phyloP scores from a whole-genome alignment of 2,888 invertebrate species.

The Parnassius orleans region DNA sequence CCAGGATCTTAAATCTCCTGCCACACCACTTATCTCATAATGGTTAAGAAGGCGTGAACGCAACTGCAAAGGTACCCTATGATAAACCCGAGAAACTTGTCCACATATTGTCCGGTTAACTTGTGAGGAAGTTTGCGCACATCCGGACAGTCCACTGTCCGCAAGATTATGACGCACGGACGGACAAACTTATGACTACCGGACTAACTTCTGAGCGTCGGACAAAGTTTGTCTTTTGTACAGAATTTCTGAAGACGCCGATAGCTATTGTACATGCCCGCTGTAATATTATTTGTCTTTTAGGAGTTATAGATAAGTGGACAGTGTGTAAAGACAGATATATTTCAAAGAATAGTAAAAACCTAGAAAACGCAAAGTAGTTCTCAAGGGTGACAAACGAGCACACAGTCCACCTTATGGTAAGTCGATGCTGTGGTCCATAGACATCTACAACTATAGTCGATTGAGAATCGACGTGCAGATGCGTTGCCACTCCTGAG shows the following conservation, averaged over 20 bases:
- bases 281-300: background rate
- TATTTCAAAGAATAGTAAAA: background rate
- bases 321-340: background rate
- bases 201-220: constrained; percentile 5
- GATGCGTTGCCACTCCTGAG: too few species aligned
- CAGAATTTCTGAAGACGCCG: constrained; percentile 37
- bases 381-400: too few species aligned
- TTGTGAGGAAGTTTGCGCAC: constrained; percentile 43
- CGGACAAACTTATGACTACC: constrained; percentile 36
- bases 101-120: constrained; percentile 37
- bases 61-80: constrained; percentile 11
- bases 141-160: constrained; percentile 39
- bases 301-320: background rate
- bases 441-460: too few species aligned
- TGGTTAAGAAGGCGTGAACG: constrained; percentile 12
- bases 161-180: constrained; percentile 47
- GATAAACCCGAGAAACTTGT: constrained; percentile 26
- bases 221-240: constrained; percentile 41
- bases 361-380: too few species aligned
- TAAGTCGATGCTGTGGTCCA: too few species aligned
- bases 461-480: too few species aligned
- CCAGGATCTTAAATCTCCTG: too few species aligned
- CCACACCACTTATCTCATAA: background rate
- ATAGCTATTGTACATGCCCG: constrained; percentile 32
- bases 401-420: too few species aligned